Conservation (phyloP, 64 coral and sea anemone species). For the Montipora cactus region DNA sequence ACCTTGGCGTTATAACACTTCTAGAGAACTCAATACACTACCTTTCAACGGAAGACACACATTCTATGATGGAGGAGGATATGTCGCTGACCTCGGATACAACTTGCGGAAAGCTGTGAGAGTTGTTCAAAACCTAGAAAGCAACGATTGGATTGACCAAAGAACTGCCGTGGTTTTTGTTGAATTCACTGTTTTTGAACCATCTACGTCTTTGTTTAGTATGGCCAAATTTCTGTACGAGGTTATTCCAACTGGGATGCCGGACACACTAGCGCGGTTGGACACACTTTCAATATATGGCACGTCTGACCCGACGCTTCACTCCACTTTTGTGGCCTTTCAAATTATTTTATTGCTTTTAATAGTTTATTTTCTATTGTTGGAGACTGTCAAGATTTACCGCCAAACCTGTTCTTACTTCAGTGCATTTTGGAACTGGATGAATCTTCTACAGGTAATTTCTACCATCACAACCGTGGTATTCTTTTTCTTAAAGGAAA, state of each 20-base stretch:
- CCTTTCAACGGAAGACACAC: conserved; percentile 44
- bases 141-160: conserved; percentile 82
- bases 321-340: conserved; percentile 50
- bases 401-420: conserved; percentile 72
- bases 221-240: conserved; percentile 83
- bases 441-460: conserved; percentile 78
- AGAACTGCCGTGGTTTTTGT: conserved; percentile 66
- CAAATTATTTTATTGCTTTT: conserved; percentile 78
- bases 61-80: conserved; percentile 79
- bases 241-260: conserved; percentile 60
- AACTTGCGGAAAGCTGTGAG: conserved; percentile 60
- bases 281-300: conserved; percentile 85
- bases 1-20: conserved; percentile 87
- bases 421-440: conserved; percentile 87
- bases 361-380: conserved; percentile 69
- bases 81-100: conserved; percentile 86
- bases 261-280: conserved; percentile 30
- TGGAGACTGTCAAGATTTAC: conserved; percentile 73
- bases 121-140: conserved; percentile 71
- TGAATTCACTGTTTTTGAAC: conserved; percentile 90
- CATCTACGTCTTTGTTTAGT: conserved; percentile 73
- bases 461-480: conserved; percentile 53
- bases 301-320: conserved; percentile 44
- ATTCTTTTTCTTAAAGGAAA: conserved; percentile 90
- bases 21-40: conserved; percentile 66